Conservation (phyloP, 2,113 vertebrate genomes). For the Heterotis niloticus region DNA sequence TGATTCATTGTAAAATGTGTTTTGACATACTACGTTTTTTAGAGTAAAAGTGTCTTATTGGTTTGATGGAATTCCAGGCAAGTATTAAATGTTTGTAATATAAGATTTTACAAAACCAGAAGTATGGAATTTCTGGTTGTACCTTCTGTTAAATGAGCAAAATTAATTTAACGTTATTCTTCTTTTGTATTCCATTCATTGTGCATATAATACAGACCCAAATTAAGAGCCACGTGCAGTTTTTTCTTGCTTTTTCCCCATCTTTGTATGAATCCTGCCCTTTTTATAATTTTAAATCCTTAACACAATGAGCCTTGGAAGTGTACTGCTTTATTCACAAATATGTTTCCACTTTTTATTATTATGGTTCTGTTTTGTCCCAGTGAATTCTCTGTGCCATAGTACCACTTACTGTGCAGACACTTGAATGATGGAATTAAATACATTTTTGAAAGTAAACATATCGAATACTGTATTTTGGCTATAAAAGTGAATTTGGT, state of each 20-base stretch:
- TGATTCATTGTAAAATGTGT: neutral
- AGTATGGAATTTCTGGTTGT: neutral
- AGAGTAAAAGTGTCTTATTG: neutral
- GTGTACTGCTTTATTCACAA: neutral
- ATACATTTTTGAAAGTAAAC: neutral
- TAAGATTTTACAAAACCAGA: too few relatives aligned
- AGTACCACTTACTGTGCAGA: neutral
- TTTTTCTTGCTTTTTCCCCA: neutral
- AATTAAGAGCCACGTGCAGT: neutral
- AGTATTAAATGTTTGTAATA: neutral
- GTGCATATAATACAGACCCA: neutral
- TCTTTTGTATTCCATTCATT: neutral
- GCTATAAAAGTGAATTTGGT: neutral
- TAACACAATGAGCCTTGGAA: neutral
- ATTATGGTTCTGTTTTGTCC: neutral
- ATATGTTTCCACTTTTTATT: neutral
- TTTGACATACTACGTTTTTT: neutral
- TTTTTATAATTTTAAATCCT: slow-evolving; percentile 2
- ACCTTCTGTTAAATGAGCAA: neutral
- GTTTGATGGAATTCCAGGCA: neutral
- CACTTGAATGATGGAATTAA: too few relatives aligned
- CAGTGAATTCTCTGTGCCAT: neutral
- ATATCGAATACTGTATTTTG: neutral
- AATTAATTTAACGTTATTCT: neutral
- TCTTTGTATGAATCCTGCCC: neutral